Evolutionary conservation across 2,888 invertebrate genomes (phyloP).

Genomic region (Eupithecia pulchellata): DNA sequence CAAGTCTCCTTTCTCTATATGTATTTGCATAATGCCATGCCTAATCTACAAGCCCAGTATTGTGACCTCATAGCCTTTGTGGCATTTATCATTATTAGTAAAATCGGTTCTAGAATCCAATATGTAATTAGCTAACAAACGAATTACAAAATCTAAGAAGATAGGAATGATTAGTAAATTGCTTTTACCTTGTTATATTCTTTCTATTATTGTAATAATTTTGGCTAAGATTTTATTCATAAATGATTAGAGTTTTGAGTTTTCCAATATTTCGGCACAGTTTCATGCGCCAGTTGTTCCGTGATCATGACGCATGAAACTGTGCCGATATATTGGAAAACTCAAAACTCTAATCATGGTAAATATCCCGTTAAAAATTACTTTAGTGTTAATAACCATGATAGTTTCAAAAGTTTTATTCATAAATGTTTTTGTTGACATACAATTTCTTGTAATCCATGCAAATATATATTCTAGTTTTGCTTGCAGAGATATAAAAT

Average conservation of each 20-base stretch:
- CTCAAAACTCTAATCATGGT: too few species aligned
- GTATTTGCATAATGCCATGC: slow-evolving; percentile 60
- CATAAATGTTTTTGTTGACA: too few species aligned
- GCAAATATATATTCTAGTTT: too few species aligned
- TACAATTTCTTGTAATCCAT: too few species aligned
- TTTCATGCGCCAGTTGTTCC: too few species aligned
- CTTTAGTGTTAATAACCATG: background rate
- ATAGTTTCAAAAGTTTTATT: too few species aligned
- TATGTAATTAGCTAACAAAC: background rate
- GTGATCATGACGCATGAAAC: too few species aligned
- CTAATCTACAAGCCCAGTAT: slow-evolving; percentile 14
- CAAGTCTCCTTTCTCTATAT: slow-evolving; percentile 60
- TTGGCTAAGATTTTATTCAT: background rate
- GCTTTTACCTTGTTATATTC: background rate
- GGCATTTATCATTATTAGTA: background rate
- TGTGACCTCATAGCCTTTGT: background rate
- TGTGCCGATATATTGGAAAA: background rate
- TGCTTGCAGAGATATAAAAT: background rate
- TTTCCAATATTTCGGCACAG: too few species aligned
- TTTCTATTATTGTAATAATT: background rate
- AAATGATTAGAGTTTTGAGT: too few species aligned
- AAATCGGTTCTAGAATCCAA: background rate
- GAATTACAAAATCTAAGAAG: background rate
- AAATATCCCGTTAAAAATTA: too few species aligned
- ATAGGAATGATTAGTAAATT: background rate